A percentile compares a stretch with the other conserved stretches of the same genome.
These are phyloP conservation scores for Sparidentex hasta DNA, from an alignment of 2,797 vertebrate species.

Conservation along the genomic window DNA sequence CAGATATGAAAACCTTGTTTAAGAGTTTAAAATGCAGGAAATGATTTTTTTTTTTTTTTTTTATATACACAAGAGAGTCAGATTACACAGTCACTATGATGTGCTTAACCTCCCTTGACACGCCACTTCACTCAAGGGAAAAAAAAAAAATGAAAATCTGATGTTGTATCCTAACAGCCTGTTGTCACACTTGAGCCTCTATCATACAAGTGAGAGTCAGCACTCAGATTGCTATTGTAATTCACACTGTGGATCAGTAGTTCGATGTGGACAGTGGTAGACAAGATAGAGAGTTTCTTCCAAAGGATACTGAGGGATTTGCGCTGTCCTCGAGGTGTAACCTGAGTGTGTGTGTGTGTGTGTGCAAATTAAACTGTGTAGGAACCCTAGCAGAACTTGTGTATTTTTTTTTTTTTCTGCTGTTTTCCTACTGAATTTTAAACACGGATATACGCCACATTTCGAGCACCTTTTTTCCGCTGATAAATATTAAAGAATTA, in stretches of 20 bases:
- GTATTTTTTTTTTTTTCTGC: not conserved
- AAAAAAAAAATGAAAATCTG: constrained; percentile 22
- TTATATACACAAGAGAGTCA: not conserved
- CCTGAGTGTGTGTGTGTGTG: not conserved
- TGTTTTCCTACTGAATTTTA: constrained; percentile 62
- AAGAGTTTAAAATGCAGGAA: too few species aligned
- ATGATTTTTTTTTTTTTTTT: too few species aligned
- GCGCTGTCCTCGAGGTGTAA: constrained; percentile 8
- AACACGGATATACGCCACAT: constrained; percentile 67
- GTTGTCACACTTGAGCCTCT: constrained; percentile 22
- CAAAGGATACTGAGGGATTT: constrained; percentile 29
- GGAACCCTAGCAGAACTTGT: constrained; percentile 57
- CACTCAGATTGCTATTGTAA: constrained; percentile 22
- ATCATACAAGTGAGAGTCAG: constrained; percentile 15
- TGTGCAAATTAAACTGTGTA: constrained; percentile 38
- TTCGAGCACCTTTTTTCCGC: constrained; percentile 72
- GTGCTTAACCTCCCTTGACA: not conserved
- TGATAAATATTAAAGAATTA: constrained; percentile 85
- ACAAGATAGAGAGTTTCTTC: constrained; percentile 8
- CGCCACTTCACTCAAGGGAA: constrained; percentile 16
- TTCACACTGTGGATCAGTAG: constrained; percentile 29
- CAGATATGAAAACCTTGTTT: too few species aligned
- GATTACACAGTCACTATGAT: constrained; percentile 12
- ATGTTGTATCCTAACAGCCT: constrained; percentile 25
- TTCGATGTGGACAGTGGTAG: constrained; percentile 24